Evolutionary conservation across 2,113 vertebrate species (phyloP), one percentile per base, ranked within the genome.

Genomic region (Crotalus helleri): DNA sequence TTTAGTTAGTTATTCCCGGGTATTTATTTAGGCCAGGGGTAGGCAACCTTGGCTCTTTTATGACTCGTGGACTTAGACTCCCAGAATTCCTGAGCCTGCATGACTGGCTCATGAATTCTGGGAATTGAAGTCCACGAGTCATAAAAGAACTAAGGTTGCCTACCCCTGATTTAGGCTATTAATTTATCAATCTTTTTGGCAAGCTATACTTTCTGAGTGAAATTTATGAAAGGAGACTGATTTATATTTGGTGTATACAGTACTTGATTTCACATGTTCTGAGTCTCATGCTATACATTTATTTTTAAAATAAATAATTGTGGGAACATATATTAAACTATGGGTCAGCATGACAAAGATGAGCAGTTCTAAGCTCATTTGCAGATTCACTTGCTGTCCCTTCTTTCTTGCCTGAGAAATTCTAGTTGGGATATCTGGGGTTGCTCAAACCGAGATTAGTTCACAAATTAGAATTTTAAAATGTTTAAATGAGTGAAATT

Each of bases 1-100:
- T 95, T 86, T 93, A 46, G 4, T 46, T 5, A 46, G 4, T 46
- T 5, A 95, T 94, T 96, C 94, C 93, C 94, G 92, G 93, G 49
- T 44, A 81, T 89, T 92, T 81, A 81, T 89, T 92, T 23, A 44
- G 23, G 51, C 29, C 46, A 46, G 4, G 4, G 0, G 4, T 46
- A 46, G 46, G 46, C 46, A 46, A 46, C 46, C 46, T 46, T 46
- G 46, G 46, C 46, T 46, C 46, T 46, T 46, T 46, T 46, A 46
- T 46, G 46, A 46, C 46, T 46, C 3, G 4, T 46, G 46, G 46
- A 46, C 46, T 46, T 46, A 0, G 3, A 46, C 46, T 46, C 46
- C 46, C 46, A 46, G 46, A 46, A 46, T 46, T 46, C 46, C 46
- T 46, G 46, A 46, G 46, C 46, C 46, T 46, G 46, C 46, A 46